phyloP scores from a whole-genome alignment of 1,140 invertebrate genomes.

The Scylla paramamosain region DNA sequence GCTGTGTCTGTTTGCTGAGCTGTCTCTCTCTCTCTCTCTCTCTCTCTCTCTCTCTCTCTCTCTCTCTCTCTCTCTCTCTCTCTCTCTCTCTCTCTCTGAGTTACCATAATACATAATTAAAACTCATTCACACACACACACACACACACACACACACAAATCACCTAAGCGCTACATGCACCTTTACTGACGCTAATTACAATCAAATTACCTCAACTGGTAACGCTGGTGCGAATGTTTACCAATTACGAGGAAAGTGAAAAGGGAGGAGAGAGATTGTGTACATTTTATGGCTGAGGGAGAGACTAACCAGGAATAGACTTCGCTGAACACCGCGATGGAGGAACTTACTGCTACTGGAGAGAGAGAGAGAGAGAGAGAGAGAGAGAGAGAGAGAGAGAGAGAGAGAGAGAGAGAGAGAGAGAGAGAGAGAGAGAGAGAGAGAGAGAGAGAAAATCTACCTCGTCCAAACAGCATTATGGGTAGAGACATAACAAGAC shows the following conservation, averaged over 20 bases:
- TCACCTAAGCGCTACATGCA: too few relatives aligned
- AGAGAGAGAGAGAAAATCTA: slow-evolving; percentile 35
- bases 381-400: slow-evolving; percentile 41
- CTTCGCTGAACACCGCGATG: not conserved
- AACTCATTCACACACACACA: too few relatives aligned
- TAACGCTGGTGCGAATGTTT: too few relatives aligned
- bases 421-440: slow-evolving; percentile 22
- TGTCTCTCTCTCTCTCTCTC: not conserved
- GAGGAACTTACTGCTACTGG: not conserved
- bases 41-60: slow-evolving; percentile 48
- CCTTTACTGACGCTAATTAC: too few relatives aligned
- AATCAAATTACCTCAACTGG: too few relatives aligned
- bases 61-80: slow-evolving; percentile 34
- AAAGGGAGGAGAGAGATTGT: too few relatives aligned
- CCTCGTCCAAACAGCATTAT: not conserved
- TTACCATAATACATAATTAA: not conserved
- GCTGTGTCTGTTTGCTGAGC: too few relatives aligned
- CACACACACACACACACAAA: too few relatives aligned
- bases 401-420: slow-evolving; percentile 30
- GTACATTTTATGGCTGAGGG: too few relatives aligned
- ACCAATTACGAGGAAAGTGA: too few relatives aligned
- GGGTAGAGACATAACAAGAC: not conserved
- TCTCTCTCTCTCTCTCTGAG: not conserved
- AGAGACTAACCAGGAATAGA: too few relatives aligned
- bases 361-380: slow-evolving; percentile 41